Evolutionary conservation across 1,140 invertebrate species (phyloP).

Genomic region (Drosophila orosa): DNA sequence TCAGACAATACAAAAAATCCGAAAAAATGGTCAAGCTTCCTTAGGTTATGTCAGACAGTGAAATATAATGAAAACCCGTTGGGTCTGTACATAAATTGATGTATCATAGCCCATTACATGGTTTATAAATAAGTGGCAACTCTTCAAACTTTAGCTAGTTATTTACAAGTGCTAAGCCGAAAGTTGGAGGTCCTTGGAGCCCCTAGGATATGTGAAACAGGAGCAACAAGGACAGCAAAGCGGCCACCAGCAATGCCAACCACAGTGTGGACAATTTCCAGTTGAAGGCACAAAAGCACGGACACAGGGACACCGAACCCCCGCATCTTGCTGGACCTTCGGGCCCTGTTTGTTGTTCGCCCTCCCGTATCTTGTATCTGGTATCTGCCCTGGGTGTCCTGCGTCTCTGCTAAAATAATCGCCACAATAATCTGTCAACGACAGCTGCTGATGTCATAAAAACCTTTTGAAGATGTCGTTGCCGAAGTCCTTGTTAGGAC

Average conservation of each 20-base stretch:
- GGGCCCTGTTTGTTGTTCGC: constrained; percentile 23
- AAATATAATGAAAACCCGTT: neutral
- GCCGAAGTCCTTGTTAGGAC: constrained; percentile 46
- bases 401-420: constrained; percentile 75
- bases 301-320: constrained; percentile 11
- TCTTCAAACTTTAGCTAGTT: constrained; percentile 45
- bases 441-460: constrained; percentile 84
- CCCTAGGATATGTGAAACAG: constrained; percentile 50
- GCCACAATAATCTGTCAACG: constrained; percentile 84
- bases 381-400: constrained; percentile 31
- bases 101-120: constrained; percentile 1
- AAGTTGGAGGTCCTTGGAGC: constrained; percentile 38
- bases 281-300: constrained; percentile 71
- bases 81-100: neutral
- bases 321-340: constrained; percentile 8
- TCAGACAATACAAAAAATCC: no score
- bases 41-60: neutral
- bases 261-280: constrained; percentile 76
- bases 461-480: constrained; percentile 82
- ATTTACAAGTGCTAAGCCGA: constrained; percentile 60
- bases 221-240: constrained; percentile 31
- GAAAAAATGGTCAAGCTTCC: neutral
- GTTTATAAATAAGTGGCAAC: constrained; percentile 50
- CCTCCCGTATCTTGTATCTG: constrained; percentile 34
- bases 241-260: constrained; percentile 63